Evolutionary conservation across 2,797 vertebrate species (phyloP).

Genomic region (Platyrinchus mystaceus): DNA sequence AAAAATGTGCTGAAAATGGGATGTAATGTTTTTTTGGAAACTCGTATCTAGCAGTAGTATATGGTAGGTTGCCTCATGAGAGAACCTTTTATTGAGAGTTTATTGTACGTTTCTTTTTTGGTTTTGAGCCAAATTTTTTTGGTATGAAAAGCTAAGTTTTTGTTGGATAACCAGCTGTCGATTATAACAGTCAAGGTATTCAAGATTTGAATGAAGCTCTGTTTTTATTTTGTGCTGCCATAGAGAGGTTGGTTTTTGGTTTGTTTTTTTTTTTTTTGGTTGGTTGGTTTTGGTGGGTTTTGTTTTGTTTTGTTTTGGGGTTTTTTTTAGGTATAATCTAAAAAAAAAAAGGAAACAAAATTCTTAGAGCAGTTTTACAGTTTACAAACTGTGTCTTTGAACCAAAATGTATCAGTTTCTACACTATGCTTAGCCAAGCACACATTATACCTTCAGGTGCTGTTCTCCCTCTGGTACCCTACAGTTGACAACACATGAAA

Average conservation of each 20-base stretch:
- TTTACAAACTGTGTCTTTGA: conserved; percentile 69
- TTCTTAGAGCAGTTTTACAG: conserved; percentile 61
- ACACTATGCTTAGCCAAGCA: conserved; percentile 48
- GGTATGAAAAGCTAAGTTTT: conserved; percentile 50
- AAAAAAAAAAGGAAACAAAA: background rate
- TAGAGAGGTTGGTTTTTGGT: background rate
- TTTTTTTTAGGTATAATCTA: conserved; percentile 23
- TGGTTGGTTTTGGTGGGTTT: too few relatives aligned
- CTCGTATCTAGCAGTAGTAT: conserved; percentile 76
- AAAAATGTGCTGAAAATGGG: conserved; percentile 78
- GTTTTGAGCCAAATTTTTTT: conserved; percentile 51
- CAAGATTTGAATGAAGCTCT: conserved; percentile 45
- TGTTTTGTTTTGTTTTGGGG: too few relatives aligned
- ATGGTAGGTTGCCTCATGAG: conserved; percentile 74
- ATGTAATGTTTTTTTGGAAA: conserved; percentile 80
- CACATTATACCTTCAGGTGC: conserved; percentile 61
- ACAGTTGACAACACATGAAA: conserved; percentile 14
- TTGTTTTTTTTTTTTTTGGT: background rate
- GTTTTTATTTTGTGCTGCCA: conserved; percentile 53
- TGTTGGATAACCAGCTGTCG: conserved; percentile 54
- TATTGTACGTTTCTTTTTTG: conserved; percentile 72
- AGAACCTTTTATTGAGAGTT: conserved; percentile 77
- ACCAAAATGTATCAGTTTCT: conserved; percentile 69
- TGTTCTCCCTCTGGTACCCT: conserved; percentile 50
- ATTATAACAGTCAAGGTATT: conserved; percentile 43